Conservation (phyloP, 1,140 invertebrate genomes). For the Pteromalus puparum region DNA sequence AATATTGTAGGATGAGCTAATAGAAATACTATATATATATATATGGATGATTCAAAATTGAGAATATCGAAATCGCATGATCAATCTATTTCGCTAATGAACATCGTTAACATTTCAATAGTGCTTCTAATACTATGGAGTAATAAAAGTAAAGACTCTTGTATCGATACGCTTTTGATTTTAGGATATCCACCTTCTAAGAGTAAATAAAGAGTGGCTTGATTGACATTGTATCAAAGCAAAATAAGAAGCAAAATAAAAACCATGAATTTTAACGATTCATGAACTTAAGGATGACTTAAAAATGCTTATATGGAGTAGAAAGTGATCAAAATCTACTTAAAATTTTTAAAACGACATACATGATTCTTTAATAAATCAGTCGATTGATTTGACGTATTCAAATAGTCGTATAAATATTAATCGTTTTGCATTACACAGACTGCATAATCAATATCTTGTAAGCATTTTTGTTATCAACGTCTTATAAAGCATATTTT, state of each 20-base stretch:
- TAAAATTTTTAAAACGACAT: conserved; percentile 1
- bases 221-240: not conserved
- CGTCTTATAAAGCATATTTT: not conserved
- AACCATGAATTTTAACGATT: not conserved
- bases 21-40: not conserved
- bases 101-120: not conserved
- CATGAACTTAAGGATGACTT: not conserved
- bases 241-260: not conserved
- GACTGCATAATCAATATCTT: not conserved
- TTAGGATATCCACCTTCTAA: not conserved
- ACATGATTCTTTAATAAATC: not conserved
- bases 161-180: not conserved
- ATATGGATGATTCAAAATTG: not conserved
- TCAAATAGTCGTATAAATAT: not conserved
- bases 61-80: not conserved
- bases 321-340: conserved; percentile 4
- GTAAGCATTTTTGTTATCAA: conserved; percentile 4
- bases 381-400: not conserved
- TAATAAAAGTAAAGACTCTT: not conserved
- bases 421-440: not conserved
- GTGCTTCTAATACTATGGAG: not conserved
- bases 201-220: not conserved
- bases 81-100: not conserved
- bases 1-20: not conserved
- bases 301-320: not conserved